phyloP scores from a whole-genome alignment of 2,797 vertebrate genomes.

The Sebastiscus tertius region DNA sequence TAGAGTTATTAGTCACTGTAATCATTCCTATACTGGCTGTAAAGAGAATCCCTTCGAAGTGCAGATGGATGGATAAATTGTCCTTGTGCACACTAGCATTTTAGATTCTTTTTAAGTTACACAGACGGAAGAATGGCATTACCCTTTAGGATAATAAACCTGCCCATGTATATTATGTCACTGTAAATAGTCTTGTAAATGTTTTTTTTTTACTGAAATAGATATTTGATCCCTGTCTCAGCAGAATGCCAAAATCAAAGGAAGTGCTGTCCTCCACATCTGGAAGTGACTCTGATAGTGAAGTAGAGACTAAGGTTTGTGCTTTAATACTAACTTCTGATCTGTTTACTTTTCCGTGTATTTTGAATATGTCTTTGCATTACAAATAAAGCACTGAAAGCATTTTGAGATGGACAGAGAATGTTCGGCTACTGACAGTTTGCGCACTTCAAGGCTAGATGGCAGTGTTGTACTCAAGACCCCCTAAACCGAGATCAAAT shows the following conservation, averaged over 20 bases:
- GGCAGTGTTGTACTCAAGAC: background rate
- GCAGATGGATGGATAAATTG: background rate
- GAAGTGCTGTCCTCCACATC: slow-evolving; percentile 95
- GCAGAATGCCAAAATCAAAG: slow-evolving; percentile 98
- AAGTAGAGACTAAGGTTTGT: slow-evolving; percentile 94
- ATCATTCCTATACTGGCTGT: background rate
- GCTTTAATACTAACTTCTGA: background rate
- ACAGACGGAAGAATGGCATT: background rate
- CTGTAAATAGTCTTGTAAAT: background rate
- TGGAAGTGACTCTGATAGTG: slow-evolving; percentile 95
- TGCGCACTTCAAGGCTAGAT: background rate
- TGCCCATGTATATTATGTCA: background rate
- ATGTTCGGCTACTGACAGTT: background rate
- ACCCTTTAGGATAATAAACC: too few relatives aligned
- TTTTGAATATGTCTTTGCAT: background rate
- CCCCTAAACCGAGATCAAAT: background rate
- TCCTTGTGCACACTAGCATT: background rate
- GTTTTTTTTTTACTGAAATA: background rate
- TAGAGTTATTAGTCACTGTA: background rate
- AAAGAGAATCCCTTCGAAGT: background rate
- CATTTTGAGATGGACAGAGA: background rate
- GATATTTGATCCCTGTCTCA: slow-evolving; percentile 7
- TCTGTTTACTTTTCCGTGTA: background rate
- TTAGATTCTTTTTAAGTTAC: background rate
- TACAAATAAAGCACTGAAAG: background rate